A percentile compares a stretch with the other conserved stretches of the same genome.
These are phyloP conservation scores for Orientallactaga sibirica DNA, from an alignment of 2,797 vertebrate species.

Conservation along the genomic window DNA sequence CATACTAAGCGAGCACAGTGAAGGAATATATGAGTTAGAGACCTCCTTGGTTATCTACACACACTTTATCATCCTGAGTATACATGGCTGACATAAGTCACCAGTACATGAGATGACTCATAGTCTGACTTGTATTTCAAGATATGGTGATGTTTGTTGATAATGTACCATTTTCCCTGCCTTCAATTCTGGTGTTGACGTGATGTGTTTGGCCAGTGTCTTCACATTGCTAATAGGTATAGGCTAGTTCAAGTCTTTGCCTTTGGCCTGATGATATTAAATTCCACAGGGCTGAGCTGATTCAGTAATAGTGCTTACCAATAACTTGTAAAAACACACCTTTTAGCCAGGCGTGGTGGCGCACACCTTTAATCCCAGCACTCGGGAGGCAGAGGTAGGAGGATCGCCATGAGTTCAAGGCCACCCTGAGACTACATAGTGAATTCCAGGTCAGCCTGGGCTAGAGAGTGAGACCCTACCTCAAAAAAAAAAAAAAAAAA, in stretches of 20 bases:
- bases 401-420: no score
- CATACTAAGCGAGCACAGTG: background rate
- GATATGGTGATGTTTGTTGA: background rate
- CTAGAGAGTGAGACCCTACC: no score
- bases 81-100: background rate
- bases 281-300: background rate
- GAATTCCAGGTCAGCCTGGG: no score
- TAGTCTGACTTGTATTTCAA: slow-evolving; percentile 54
- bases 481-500: no score
- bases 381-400: no score
- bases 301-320: background rate
- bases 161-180: slow-evolving; percentile 23
- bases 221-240: background rate
- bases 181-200: background rate
- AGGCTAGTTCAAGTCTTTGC: background rate
- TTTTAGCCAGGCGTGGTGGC: no score
- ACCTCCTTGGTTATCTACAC: background rate
- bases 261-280: background rate
- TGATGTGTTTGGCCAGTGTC: background rate
- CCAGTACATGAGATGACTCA: slow-evolving; percentile 17
- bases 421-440: no score
- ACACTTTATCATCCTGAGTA: background rate
- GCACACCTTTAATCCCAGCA: no score
- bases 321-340: slow-evolving; percentile 31
- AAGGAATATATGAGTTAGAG: background rate